These are phyloP conservation scores for Mastomys natalensis DNA, from an alignment of 2,113 vertebrate species.

Conservation along the genomic window DNA sequence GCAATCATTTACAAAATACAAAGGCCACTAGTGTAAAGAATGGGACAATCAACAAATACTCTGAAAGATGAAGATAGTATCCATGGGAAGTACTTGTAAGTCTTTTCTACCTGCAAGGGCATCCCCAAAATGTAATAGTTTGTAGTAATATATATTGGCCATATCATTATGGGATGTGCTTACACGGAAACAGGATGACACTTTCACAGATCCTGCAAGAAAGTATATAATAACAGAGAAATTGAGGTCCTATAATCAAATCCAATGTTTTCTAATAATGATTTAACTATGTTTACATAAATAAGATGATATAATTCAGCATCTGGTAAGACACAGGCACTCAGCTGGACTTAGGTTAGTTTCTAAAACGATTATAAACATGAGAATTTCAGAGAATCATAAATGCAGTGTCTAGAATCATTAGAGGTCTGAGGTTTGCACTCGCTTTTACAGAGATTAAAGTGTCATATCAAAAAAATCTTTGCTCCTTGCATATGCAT, in stretches of 20 bases:
- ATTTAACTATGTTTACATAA: not conserved
- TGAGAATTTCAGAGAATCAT: not conserved
- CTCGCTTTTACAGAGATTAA: not conserved
- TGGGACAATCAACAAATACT: not conserved
- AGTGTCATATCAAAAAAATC: not conserved
- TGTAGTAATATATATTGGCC: not conserved
- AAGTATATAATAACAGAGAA: slow-evolving; percentile 33
- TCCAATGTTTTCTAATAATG: not conserved
- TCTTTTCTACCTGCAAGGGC: not conserved
- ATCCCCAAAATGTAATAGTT: not conserved
- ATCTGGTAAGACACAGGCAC: not conserved
- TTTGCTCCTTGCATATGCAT: accelerated
- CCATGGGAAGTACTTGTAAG: not conserved
- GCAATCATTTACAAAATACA: not conserved
- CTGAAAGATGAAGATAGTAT: not conserved
- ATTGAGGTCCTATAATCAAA: not conserved
- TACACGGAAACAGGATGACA: not conserved
- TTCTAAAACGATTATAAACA: not conserved
- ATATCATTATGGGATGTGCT: not conserved
- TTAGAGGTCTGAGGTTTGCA: not conserved
- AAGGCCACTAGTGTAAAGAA: not conserved
- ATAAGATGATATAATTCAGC: not conserved
- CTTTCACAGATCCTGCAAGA: not conserved
- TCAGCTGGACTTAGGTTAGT: not conserved
- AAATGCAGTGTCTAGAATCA: not conserved